phyloP scores from a whole-genome alignment of 2,888 invertebrate genomes.

The Hyposoter didymator region DNA sequence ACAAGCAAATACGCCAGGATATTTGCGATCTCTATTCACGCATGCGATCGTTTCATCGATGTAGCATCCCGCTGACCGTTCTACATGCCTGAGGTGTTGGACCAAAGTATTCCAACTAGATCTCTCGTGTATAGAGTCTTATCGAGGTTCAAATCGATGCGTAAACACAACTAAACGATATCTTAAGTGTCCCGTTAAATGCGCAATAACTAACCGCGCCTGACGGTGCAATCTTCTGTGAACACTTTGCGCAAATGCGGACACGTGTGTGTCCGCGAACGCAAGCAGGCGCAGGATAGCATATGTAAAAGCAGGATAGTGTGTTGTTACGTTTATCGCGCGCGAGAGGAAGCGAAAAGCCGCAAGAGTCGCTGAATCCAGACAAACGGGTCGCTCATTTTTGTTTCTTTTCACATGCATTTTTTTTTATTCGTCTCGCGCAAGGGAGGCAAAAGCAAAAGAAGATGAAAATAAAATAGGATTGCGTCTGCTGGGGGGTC shows the following conservation, averaged over 20 bases:
- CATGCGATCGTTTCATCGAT: background rate
- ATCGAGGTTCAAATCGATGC: slow-evolving; percentile 63
- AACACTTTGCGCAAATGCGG: slow-evolving; percentile 16
- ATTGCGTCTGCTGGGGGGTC: slow-evolving; percentile 4
- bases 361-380: slow-evolving; percentile 45
- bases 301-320: slow-evolving; percentile 27
- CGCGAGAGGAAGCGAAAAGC: slow-evolving; percentile 33
- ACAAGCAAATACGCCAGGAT: background rate
- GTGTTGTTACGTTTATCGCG: slow-evolving; percentile 39
- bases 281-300: background rate
- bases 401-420: background rate
- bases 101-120: slow-evolving; percentile 51
- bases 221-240: slow-evolving; percentile 41
- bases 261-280: no score
- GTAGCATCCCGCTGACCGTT: no score
- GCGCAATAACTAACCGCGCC: slow-evolving; percentile 60
- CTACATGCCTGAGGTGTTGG: slow-evolving; percentile 39
- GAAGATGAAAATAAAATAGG: background rate
- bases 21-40: background rate
- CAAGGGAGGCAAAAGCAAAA: background rate
- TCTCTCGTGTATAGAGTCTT: slow-evolving; percentile 30
- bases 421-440: background rate
- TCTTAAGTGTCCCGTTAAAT: slow-evolving; percentile 65
- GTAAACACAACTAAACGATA: slow-evolving; percentile 66
- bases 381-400: slow-evolving; percentile 35